These are phyloP conservation scores for Hirudo medicinalis DNA, from an alignment of 1,140 invertebrate genomes.

Conservation along the genomic window DNA sequence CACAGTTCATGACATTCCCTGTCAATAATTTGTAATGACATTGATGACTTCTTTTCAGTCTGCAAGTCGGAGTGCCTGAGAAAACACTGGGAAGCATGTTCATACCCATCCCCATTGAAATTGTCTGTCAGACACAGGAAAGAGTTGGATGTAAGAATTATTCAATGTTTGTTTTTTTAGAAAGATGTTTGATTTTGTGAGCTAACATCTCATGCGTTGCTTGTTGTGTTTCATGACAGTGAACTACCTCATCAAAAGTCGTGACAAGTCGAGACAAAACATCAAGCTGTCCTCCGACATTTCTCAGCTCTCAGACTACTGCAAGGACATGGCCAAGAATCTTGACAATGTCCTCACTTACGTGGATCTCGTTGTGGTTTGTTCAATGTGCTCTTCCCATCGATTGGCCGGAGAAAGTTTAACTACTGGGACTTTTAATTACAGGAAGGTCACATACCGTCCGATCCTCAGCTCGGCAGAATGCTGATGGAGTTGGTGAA, in stretches of 20 bases:
- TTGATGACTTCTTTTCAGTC: slow-evolving; percentile 35
- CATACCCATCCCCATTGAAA: slow-evolving; percentile 55
- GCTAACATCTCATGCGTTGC: neutral
- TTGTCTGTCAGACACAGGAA: slow-evolving; percentile 71
- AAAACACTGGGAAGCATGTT: slow-evolving; percentile 92
- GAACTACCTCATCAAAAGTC: slow-evolving; percentile 45
- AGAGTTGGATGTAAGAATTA: slow-evolving; percentile 47
- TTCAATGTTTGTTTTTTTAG: no score
- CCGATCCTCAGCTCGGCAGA: slow-evolving; percentile 62
- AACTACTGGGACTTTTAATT: slow-evolving; percentile 47
- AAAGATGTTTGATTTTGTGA: neutral
- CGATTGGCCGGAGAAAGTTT: neutral
- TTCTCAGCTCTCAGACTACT: slow-evolving; percentile 68
- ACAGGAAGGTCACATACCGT: slow-evolving; percentile 50
- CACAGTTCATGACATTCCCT: neutral
- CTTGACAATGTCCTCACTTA: slow-evolving; percentile 69
- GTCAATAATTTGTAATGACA: slow-evolving; percentile 12
- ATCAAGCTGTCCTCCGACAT: slow-evolving; percentile 72
- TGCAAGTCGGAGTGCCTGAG: slow-evolving; percentile 66
- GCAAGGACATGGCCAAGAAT: slow-evolving; percentile 57
- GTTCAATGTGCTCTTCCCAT: slow-evolving; percentile 14
- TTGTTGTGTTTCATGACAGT: slow-evolving; percentile 44
- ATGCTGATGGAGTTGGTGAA: slow-evolving; percentile 74
- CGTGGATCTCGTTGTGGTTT: slow-evolving; percentile 59
- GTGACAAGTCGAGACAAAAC: slow-evolving; percentile 37